phyloP scores from a whole-genome alignment of 2,888 invertebrate genomes.

The Unio delphinus region DNA sequence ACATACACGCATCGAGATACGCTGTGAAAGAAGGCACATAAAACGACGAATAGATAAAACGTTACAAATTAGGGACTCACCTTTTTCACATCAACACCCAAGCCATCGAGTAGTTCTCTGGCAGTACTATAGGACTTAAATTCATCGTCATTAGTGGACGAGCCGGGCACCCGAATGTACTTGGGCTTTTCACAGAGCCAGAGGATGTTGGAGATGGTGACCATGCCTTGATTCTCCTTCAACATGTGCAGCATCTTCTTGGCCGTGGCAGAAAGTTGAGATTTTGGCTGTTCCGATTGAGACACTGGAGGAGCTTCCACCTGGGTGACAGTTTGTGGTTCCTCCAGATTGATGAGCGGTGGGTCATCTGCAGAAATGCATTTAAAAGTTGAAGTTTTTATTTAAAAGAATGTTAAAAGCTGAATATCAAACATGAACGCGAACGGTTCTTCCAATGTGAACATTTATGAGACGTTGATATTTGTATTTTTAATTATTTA shows the following conservation, averaged over 20 bases:
- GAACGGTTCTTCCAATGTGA: too few species aligned
- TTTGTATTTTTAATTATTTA: too few species aligned
- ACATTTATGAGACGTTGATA: too few species aligned
- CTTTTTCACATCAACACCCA: constrained; percentile 65
- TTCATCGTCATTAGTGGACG: constrained; percentile 56
- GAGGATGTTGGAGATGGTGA: constrained; percentile 64
- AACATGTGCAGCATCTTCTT: constrained; percentile 60
- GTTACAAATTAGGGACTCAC: constrained; percentile 32
- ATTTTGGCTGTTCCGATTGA: too few species aligned
- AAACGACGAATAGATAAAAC: constrained; percentile 3
- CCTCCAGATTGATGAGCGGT: neutral
- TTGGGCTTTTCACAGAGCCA: constrained; percentile 59
- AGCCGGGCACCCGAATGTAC: constrained; percentile 57
- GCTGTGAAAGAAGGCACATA: neutral
- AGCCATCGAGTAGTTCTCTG: constrained; percentile 85
- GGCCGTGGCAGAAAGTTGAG: constrained; percentile 28
- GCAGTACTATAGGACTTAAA: constrained; percentile 92
- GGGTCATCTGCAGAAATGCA: neutral
- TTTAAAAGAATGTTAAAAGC: too few species aligned
- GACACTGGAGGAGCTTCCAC: neutral
- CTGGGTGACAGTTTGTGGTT: neutral
- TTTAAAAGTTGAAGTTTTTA: too few species aligned
- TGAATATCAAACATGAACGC: too few species aligned
- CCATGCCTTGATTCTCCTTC: constrained; percentile 57
- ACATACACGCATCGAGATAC: too few species aligned